These are phyloP conservation scores for Zapus hudsonius DNA, from an alignment of 2,113 vertebrate genomes.

Conservation along the genomic window DNA sequence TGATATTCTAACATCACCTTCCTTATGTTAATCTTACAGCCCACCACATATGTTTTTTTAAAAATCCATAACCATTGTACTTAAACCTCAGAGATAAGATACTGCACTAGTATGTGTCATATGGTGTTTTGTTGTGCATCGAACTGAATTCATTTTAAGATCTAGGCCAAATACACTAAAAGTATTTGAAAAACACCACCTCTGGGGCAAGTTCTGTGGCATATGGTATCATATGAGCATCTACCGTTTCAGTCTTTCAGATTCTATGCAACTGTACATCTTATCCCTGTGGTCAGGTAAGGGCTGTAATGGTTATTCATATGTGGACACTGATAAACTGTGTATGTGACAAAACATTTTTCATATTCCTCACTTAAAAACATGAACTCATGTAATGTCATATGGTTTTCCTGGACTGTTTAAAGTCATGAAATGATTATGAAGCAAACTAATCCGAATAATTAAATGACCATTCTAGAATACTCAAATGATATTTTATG, in stretches of 20 bases:
- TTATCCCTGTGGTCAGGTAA: slow-evolving; percentile 91
- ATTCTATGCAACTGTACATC: slow-evolving; percentile 92
- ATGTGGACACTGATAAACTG: slow-evolving; percentile 81
- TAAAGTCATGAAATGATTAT: slow-evolving; percentile 92
- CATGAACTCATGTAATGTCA: slow-evolving; percentile 83
- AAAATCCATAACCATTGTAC: neutral
- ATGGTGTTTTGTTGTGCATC: neutral
- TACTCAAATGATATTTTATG: neutral
- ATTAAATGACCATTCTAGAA: neutral
- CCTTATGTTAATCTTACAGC: neutral
- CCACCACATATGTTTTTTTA: neutral
- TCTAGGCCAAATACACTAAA: slow-evolving; percentile 81
- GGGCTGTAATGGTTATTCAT: slow-evolving; percentile 85
- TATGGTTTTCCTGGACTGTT: slow-evolving; percentile 91
- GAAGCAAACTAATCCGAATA: slow-evolving; percentile 80
- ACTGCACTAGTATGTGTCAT: neutral
- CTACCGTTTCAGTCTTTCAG: slow-evolving; percentile 90
- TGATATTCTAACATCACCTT: neutral
- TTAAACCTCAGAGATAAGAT: slow-evolving; percentile 10
- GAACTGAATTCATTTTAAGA: slow-evolving; percentile 6
- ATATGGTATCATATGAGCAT: slow-evolving; percentile 84
- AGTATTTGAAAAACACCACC: slow-evolving; percentile 89
- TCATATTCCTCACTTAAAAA: slow-evolving; percentile 83
- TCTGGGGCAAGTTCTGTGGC: slow-evolving; percentile 92
- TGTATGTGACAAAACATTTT: slow-evolving; percentile 86